Conservation (phyloP, 2,113 vertebrate genomes). For the Albula glossodonta region DNA sequence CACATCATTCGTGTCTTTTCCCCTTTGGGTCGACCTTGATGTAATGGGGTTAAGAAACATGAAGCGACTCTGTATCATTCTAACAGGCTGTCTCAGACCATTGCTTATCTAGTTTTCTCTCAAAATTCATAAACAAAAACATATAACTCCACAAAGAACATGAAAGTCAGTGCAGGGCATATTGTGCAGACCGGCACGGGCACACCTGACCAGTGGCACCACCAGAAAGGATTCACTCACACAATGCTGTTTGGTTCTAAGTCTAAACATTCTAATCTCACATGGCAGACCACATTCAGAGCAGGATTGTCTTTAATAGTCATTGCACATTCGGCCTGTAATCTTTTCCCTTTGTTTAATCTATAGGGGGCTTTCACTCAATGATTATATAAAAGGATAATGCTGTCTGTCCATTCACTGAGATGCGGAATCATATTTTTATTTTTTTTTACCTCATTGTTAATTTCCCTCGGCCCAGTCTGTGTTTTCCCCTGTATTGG, state of each 20-base stretch:
- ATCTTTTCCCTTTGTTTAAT: conserved; percentile 15
- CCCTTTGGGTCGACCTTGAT: background rate
- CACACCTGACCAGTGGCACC: background rate
- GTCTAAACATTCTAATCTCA: conserved; percentile 3
- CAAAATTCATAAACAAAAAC: background rate
- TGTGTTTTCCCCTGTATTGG: background rate
- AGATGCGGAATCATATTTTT: background rate
- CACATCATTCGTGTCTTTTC: background rate
- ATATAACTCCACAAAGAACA: background rate
- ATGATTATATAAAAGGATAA: conserved; percentile 16
- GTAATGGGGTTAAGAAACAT: background rate
- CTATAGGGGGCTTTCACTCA: background rate
- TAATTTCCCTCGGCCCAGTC: background rate
- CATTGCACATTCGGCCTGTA: conserved; percentile 10
- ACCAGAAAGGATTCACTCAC: background rate
- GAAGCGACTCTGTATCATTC: background rate
- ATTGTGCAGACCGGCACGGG: background rate
- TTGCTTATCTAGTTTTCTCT: background rate
- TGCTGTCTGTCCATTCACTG: background rate
- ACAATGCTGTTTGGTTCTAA: background rate
- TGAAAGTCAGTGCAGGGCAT: background rate
- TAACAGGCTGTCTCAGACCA: background rate
- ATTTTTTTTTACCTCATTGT: background rate
- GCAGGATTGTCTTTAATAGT: background rate
- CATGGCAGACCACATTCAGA: background rate